Evolutionary conservation across 2,888 invertebrate species (phyloP).

Genomic region (Scaptomyza polygonia): DNA sequence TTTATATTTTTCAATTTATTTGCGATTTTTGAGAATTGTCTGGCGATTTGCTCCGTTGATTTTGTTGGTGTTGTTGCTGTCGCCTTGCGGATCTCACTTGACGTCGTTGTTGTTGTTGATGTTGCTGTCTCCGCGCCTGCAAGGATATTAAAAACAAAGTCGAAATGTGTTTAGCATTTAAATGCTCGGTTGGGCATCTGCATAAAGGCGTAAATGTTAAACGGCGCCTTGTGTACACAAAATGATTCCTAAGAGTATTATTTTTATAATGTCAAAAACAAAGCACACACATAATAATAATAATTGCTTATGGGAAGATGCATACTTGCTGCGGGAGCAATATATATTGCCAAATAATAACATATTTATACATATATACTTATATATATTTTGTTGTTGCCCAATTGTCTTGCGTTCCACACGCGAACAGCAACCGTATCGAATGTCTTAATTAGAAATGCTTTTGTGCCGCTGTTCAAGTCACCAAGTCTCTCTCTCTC

Average conservation of each 20-base stretch:
- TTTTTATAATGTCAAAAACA: conserved; percentile 12
- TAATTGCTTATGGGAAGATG: conserved; percentile 40
- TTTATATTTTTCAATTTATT: conserved; percentile 49
- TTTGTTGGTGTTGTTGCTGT: conserved; percentile 30
- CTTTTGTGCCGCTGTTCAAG: conserved; percentile 38
- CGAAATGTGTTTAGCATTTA: conserved; percentile 31
- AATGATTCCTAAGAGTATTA: conserved; percentile 31
- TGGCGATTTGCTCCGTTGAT: conserved; percentile 17
- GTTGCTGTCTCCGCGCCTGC: conserved; percentile 67
- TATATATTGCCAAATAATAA: conserved; percentile 19
- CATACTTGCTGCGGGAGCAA: conserved; percentile 34
- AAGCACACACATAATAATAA: conserved; percentile 1
- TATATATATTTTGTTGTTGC: conserved; percentile 30
- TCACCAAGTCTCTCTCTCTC: conserved; percentile 20
- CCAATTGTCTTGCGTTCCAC: conserved; percentile 74
- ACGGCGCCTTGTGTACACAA: conserved; percentile 52
- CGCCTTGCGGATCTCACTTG: conserved; percentile 45
- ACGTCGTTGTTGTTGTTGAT: conserved; percentile 20
- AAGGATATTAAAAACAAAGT: conserved; percentile 32
- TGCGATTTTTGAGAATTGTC: conserved; percentile 18
- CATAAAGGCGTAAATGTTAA: conserved; percentile 69
- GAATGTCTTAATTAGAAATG: conserved; percentile 83
- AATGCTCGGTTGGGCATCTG: conserved; percentile 25
- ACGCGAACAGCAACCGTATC: conserved; percentile 80
- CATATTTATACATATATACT: not conserved